A percentile compares a stretch with the other conserved stretches of the same genome.
Conservation (phyloP, 1,140 invertebrate species). For the Plectus sambesii region DNA sequence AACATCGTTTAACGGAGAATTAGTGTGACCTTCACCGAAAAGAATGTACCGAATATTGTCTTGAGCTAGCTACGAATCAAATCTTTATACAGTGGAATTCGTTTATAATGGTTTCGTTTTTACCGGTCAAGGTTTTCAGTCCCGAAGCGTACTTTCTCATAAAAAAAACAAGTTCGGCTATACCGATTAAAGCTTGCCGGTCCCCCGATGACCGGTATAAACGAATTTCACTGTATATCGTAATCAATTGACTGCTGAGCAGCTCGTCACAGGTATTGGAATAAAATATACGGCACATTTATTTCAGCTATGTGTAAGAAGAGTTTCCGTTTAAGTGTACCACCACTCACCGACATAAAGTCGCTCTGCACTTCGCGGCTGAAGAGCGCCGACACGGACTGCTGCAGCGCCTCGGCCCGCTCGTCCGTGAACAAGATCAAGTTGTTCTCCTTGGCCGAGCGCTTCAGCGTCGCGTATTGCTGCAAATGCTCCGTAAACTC, state of each 20-base stretch:
- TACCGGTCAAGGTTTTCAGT: too few species aligned
- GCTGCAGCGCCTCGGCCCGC: slow-evolving; percentile 23
- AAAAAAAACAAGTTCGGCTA: neutral
- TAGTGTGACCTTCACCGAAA: too few species aligned
- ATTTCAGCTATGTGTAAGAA: neutral
- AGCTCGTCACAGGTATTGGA: neutral
- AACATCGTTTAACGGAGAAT: neutral
- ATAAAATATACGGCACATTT: neutral
- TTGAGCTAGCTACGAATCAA: too few species aligned
- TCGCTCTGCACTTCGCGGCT: slow-evolving; percentile 19
- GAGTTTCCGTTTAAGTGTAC: slow-evolving; percentile 4
- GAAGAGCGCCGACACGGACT: slow-evolving; percentile 21
- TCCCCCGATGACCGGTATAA: too few species aligned
- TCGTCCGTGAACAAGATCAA: slow-evolving; percentile 23
- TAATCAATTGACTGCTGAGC: neutral
- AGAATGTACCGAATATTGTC: too few species aligned
- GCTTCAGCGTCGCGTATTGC: slow-evolving; percentile 23
- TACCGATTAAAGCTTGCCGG: too few species aligned
- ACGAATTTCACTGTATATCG: too few species aligned
- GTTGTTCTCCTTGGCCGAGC: slow-evolving; percentile 15
- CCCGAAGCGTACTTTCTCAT: too few species aligned
- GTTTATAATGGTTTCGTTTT: too few species aligned
- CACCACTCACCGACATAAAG: slow-evolving; percentile 25
- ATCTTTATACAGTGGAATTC: too few species aligned
- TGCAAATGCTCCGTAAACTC: slow-evolving; percentile 17